A percentile compares a stretch with the other conserved stretches of the same genome.
phyloP scores from a whole-genome alignment of 2,797 vertebrate genomes.

The Mionectes olivaceus region DNA sequence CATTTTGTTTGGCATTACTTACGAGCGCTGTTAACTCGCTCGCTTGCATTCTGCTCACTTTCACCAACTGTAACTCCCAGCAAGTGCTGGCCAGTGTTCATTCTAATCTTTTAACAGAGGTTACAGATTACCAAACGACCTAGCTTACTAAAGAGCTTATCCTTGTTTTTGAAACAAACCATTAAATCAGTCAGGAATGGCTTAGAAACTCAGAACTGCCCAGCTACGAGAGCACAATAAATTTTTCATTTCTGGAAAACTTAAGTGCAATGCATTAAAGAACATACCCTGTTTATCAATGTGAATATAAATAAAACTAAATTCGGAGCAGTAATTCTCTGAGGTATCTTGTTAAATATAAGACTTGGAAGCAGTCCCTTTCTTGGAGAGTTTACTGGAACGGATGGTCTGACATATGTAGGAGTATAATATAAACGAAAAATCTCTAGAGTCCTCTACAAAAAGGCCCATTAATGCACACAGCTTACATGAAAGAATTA shows the following conservation, averaged over 20 bases:
- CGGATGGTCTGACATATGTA: background rate
- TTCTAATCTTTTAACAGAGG: background rate
- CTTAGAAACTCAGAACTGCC: background rate
- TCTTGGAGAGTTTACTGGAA: background rate
- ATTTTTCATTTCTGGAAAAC: constrained; percentile 3
- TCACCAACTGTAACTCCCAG: background rate
- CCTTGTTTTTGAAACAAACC: background rate
- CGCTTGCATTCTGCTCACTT: background rate
- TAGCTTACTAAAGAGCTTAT: background rate
- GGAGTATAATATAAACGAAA: background rate
- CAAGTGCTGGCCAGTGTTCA: background rate
- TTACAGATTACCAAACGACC: background rate
- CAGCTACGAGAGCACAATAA: background rate
- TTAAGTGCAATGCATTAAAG: background rate
- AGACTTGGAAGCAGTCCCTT: background rate
- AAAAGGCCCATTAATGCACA: background rate
- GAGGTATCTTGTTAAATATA: background rate
- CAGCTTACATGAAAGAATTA: background rate
- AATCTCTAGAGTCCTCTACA: background rate
- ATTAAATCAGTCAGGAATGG: background rate
- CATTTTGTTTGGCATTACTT: accelerated
- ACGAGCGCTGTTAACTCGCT: accelerated
- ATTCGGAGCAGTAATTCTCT: background rate
- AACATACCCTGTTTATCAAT: background rate
- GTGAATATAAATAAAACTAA: constrained; percentile 2